Percentiles rank a stretch among this genome's conserved stretches.
Evolutionary conservation across 1,140 invertebrate genomes (phyloP).

Genomic region (Drosophila watanabei): DNA sequence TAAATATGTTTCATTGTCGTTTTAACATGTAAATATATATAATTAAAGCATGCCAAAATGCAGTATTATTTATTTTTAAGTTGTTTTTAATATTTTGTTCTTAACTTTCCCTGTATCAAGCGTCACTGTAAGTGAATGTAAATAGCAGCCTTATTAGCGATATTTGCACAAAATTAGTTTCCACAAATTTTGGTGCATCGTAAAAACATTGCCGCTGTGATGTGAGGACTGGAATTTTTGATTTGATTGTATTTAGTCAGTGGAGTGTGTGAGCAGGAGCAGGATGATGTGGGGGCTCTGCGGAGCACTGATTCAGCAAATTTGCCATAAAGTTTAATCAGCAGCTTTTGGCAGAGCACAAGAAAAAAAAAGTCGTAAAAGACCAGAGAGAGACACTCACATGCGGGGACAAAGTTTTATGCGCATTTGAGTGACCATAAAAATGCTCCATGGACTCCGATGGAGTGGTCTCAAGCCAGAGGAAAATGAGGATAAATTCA

Average conservation of each 20-base stretch:
- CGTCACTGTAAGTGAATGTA: not conserved
- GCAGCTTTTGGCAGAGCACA: conserved; percentile 59
- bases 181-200: conserved; percentile 41
- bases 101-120: not conserved
- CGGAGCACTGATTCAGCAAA: conserved; percentile 79
- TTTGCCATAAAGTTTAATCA: conserved; percentile 84
- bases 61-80: not conserved
- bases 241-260: conserved; percentile 62
- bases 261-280: conserved; percentile 18
- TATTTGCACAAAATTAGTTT: conserved; percentile 67
- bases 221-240: conserved; percentile 56
- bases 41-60: not conserved
- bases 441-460: conserved; percentile 53
- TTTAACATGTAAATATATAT: not conserved
- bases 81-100: not conserved
- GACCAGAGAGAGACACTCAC: conserved; percentile 37
- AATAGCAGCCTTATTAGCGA: conserved; percentile 52
- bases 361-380: conserved; percentile 54
- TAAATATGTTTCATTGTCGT: not conserved
- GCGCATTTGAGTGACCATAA: conserved; percentile 82
- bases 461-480: conserved; percentile 27
- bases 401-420: conserved; percentile 67
- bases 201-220: conserved; percentile 52
- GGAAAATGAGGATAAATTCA: conserved; percentile 4
- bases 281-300: not conserved